Evolutionary conservation across 2,888 invertebrate genomes (phyloP), one percentile per base, ranked within the genome.

Genomic region (Philereme transversata): DNA sequence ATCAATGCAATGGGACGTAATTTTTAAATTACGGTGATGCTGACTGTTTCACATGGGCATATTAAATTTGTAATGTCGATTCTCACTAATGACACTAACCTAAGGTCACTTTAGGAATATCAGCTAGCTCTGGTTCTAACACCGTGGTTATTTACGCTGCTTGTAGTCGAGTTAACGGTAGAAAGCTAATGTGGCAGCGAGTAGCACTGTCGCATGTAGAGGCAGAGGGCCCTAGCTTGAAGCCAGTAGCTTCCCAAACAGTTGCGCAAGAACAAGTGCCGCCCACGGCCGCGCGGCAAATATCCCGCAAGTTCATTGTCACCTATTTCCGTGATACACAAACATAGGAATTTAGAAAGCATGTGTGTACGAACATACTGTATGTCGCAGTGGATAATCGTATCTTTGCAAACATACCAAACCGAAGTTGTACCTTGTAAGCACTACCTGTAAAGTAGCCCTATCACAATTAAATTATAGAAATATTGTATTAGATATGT

Each of bases 281-380:
- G 86, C 87, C 84, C 83, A 85, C 80, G 73, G 70, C 72, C 72
- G 62, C 63, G 74, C 70, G 69, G 71, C 76, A 66, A 66, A 72
- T 75, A 69, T 69, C 72, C 65, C 73, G 77, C 87, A 90, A 87
- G 89, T 90, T 90, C 90, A 90, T 85, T 89, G 89, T 88, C 88
- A 83, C 81, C 70, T 67, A 68, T 70, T 68, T 67, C 70, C 68
- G 65, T 71, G 54, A 64, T 60, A 64, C 61, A 60, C 62, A 67
- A 64, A 64, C 59, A 60, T 55, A 62, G 62, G 64, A 65, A 68
- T 68, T 68, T 70, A 67, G 68, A 68, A 67, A 70, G 68, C 61
- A 67, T 64, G 57, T 10, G n/a, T 51, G 51, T 44, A 7, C 10
- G n/a, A 47, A 46, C 8, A 35, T 11, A 48, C 6, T 45, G 3